These are phyloP conservation scores for Ochotona curzoniae DNA, from an alignment of 2,113 vertebrate genomes.

Conservation along the genomic window DNA sequence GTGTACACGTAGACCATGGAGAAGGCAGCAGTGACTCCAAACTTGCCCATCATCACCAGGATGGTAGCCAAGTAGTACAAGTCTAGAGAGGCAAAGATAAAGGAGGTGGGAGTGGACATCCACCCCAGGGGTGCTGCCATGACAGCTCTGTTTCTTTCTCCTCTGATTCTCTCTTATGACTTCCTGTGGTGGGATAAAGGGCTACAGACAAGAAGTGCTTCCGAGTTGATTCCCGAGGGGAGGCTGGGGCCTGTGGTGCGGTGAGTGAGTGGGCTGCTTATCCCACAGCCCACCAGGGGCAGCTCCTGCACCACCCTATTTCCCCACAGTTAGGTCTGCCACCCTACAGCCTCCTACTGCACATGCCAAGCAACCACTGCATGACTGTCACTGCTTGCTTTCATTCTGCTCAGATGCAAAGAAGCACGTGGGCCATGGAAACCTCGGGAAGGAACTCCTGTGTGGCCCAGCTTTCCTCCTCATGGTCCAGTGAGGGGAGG, in stretches of 20 bases:
- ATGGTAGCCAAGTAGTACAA: conserved; percentile 85
- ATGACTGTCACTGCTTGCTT: not conserved
- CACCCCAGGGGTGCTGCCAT: rapidly evolving
- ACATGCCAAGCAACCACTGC: too few species aligned
- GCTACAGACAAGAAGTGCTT: not conserved
- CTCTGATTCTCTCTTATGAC: not conserved
- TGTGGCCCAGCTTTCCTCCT: not conserved
- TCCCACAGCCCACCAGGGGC: not conserved
- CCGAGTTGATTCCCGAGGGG: not conserved
- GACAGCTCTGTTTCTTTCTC: not conserved
- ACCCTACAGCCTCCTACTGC: not conserved
- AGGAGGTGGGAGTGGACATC: not conserved
- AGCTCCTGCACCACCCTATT: not conserved
- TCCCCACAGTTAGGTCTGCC: not conserved
- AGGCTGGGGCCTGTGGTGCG: not conserved
- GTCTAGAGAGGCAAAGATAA: conserved; percentile 82
- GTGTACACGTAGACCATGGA: conserved; percentile 92
- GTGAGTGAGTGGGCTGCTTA: not conserved
- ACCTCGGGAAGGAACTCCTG: too few species aligned
- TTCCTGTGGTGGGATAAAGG: not conserved
- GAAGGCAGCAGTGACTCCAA: conserved; percentile 93
- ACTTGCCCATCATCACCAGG: conserved; percentile 95
- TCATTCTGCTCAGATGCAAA: not conserved
- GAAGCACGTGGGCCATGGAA: not conserved
- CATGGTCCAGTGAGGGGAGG: not conserved